A percentile compares a stretch with the other conserved stretches of the same genome.
phyloP scores from a whole-genome alignment of 2,888 invertebrate genomes.

The Cephus spinipes region DNA sequence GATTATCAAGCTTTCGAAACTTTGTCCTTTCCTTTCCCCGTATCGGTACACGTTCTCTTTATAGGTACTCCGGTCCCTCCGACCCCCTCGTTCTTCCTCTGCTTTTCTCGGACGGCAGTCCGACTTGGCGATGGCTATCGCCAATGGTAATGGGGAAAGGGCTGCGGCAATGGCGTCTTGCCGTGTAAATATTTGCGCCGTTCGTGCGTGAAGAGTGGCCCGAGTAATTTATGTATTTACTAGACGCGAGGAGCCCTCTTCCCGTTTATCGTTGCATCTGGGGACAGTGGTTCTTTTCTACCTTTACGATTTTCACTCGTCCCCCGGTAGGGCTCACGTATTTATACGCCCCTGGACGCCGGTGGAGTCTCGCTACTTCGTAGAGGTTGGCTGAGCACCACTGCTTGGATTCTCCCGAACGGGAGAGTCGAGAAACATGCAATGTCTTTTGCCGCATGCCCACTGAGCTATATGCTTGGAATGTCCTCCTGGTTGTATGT shows the following conservation, averaged over 20 bases:
- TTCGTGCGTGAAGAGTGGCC: slow-evolving; percentile 10
- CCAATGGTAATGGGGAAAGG: neutral
- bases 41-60: neutral
- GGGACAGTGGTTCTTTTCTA: neutral
- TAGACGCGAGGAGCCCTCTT: slow-evolving; percentile 8
- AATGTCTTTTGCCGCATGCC: neutral
- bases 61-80: no score
- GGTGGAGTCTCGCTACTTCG: neutral
- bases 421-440: neutral
- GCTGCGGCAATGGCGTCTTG: neutral
- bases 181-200: slow-evolving; percentile 1
- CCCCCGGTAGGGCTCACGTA: neutral
- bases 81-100: slow-evolving; percentile 10
- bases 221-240: slow-evolving; percentile 12
- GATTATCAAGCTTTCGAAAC: neutral
- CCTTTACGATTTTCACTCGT: neutral
- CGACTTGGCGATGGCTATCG: neutral
- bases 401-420: neutral
- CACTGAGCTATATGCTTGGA: neutral
- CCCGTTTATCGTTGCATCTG: neutral
- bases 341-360: neutral
- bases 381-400: neutral
- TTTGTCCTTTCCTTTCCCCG: no score
- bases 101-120: neutral
- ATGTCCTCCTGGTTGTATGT: neutral